Evolutionary conservation across 2,888 invertebrate species (phyloP), one percentile per base, ranked within the genome.

Genomic region (Galeruca laticollis): DNA sequence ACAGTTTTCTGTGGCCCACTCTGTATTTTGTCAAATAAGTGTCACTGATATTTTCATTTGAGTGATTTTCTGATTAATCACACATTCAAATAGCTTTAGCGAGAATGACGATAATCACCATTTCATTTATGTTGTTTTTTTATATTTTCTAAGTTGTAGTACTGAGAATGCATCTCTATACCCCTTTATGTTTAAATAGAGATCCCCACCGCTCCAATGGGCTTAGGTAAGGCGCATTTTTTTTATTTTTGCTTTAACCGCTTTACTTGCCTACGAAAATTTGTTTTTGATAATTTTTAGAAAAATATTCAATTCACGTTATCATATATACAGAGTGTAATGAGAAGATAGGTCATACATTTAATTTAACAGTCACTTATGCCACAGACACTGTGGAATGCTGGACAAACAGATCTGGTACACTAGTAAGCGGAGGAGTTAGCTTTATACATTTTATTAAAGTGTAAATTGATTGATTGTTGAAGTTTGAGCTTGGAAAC

Each of bases 121-220:
- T 59, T 65, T 72, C 72, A 62, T 60, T 63, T 71, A 72, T 70
- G 64, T 56, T 70, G 59, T 65, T 72, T 75, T 74, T 72, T 63
- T 73, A 71, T 75, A 57, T 77, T 74, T 79, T 71, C 80, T 81
- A 73, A 79, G 81, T 82, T 82, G 78, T 83, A 81, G 80, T 82
- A 80, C 75, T 77, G 79, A 82, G 82, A 84, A 81, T 80, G 83
- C 82, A 82, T 82, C 78, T 80, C 78, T 78, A 78, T 57, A 57
- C 35, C 56, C 79, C 77, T 79, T 81, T 81, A 80, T 84, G 77
- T 82, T 78, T 80, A 77, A 82, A 79, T 84, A 84, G 84, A 81
- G 82, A 77, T 75, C 67, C 79, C 79, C 73, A 78, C 81, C 73
- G 79, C 77, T 76, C 81, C 82, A 76, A 74, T 77, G 75, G 78